Base-by-base conservation (phyloP, 1,140 invertebrate species). In the Drosophila aff. region DNA sequence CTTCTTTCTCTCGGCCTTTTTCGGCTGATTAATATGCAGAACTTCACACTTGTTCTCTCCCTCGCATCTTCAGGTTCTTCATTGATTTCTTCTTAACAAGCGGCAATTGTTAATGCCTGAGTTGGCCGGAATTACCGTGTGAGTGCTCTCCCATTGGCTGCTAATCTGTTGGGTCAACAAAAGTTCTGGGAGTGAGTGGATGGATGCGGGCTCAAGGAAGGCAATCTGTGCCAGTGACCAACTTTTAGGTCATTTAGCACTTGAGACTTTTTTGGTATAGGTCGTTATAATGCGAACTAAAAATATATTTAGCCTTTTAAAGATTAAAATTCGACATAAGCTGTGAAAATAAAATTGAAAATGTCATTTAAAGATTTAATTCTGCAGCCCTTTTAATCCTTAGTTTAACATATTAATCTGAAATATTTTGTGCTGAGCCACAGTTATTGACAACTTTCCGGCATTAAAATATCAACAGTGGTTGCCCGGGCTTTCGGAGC, bases 81-180 rank as follows among this genome's bases (percentile, higher is more conserved):
- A 47, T 52, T 61, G 44, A 76, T 64, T 69, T 82, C 46, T 68
- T 71, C 84, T 73, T 76, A 89, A 84, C 78, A 76, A 90, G 81
- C 68, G 43, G 52, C 65, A 84, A 81, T 81, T 81, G 71, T 79
- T 79, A 68, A 59, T 63, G 40, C 61, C 63, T 72, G 52, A 78
- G 59, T 55, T 57, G 69, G 26, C 50, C 59, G 65, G 44, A 49
- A 72, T 55, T 49, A 61, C 58, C 49, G 62, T 67, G 64, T 52
- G 43, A 53, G 59, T 72, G 68, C 72, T 66, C 61, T 41, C 63
- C 83, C 78, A 85, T 90, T 82, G 73, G 67, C 75, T 74, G 85
- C 68, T 90, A 90, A 90, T 90, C 71, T 68, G 64, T 90, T 85
- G 67, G 73, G 78, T 90, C 85, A 90, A 90, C 74, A 89, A 90